These are phyloP conservation scores for Ochotona princeps DNA, from an alignment of 2,113 vertebrate genomes.

Conservation along the genomic window DNA sequence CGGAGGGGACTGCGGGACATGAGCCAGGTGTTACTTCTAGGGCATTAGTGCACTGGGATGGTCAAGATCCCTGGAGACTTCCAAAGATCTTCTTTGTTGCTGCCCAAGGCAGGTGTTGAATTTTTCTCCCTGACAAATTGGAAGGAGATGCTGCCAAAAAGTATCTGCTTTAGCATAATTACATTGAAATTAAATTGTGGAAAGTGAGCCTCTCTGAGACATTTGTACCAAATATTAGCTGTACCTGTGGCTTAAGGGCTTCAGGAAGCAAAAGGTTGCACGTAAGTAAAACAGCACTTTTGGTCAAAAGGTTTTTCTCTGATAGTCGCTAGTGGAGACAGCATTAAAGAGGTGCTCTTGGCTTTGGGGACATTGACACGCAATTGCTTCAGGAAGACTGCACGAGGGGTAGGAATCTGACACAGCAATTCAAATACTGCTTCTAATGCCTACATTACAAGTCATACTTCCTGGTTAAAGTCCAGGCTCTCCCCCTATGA, in stretches of 20 bases:
- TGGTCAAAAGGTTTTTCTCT: not conserved
- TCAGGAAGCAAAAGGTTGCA: not conserved
- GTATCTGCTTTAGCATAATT: not conserved
- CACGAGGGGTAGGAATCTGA: too few species aligned
- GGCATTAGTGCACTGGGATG: accelerated
- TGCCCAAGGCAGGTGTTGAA: not conserved
- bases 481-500: too few species aligned
- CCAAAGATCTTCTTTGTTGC: not conserved
- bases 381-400: not conserved
- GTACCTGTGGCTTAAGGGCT: not conserved
- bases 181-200: not conserved
- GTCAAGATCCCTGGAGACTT: not conserved
- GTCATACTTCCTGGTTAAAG: too few species aligned
- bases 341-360: not conserved
- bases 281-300: not conserved
- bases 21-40: not conserved
- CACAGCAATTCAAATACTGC: too few species aligned
- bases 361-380: not conserved
- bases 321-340: not conserved
- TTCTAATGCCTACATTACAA: too few species aligned
- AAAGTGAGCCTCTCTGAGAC: not conserved
- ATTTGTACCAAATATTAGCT: not conserved
- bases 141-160: not conserved
- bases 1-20: not conserved
- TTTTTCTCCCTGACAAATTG: not conserved